Percentiles rank a stretch among this genome's conserved stretches.
These are phyloP conservation scores for Rotaria socialis DNA, from an alignment of 2,888 invertebrate species.

Conservation along the genomic window DNA sequence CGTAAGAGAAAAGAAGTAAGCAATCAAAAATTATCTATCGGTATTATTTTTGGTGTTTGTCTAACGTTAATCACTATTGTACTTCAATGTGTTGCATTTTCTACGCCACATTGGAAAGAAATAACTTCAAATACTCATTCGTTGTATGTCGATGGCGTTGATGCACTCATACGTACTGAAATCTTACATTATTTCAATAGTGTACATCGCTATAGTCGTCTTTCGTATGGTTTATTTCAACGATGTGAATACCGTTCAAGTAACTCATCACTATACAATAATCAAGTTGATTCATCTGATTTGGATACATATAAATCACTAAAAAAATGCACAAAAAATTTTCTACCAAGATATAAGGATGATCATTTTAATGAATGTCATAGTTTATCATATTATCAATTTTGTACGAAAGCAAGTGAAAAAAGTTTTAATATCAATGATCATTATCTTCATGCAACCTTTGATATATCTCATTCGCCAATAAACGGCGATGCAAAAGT, in stretches of 20 bases:
- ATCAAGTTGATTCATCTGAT: background rate
- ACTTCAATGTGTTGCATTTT: slow-evolving; percentile 16
- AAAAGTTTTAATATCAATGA: background rate
- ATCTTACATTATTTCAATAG: slow-evolving; percentile 18
- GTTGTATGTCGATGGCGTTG: slow-evolving; percentile 8
- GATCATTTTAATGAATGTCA: slow-evolving; percentile 25
- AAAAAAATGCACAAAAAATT: background rate
- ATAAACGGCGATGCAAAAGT: background rate
- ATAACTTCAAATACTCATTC: background rate
- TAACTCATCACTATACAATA: background rate
- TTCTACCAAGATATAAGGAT: background rate
- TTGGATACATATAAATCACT: background rate
- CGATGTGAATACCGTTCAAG: slow-evolving; percentile 6
- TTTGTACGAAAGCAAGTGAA: slow-evolving; percentile 9
- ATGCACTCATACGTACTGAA: slow-evolving; percentile 33
- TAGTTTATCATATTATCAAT: slow-evolving; percentile 25
- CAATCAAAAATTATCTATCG: background rate
- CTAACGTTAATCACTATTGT: background rate
- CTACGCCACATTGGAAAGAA: slow-evolving; percentile 36
- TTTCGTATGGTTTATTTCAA: slow-evolving; percentile 31
- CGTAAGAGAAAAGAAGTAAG: background rate
- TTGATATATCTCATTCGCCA: background rate
- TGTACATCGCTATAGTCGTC: background rate
- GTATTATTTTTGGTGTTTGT: background rate
- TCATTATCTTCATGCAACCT: background rate